A percentile compares a stretch with the other conserved stretches of the same genome.
These are phyloP conservation scores for Drosophila biarmipes DNA, from an alignment of 1,140 invertebrate genomes.

Conservation along the genomic window DNA sequence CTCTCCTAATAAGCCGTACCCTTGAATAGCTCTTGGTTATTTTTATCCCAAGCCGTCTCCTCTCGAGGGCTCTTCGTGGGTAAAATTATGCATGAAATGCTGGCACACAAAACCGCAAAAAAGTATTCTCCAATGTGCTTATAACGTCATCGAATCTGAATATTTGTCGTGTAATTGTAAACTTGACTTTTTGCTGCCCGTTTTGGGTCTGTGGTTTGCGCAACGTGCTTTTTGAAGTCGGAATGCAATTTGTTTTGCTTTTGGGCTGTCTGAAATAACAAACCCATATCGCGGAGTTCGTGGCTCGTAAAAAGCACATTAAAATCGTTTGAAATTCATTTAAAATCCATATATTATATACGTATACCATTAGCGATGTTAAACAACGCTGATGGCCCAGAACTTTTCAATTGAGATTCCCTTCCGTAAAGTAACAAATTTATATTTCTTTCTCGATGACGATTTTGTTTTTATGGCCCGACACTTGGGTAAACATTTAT, in stretches of 20 bases:
- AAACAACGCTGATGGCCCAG: constrained; percentile 34
- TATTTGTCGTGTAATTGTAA: constrained; percentile 69
- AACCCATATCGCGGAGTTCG: constrained; percentile 49
- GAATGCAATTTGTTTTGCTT: constrained; percentile 58
- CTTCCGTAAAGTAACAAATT: constrained; percentile 35
- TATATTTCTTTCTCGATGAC: constrained; percentile 40
- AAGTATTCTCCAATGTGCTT: constrained; percentile 15
- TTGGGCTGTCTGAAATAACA: constrained; percentile 56
- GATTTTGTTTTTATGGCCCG: constrained; percentile 40
- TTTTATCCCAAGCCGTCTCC: constrained; percentile 25
- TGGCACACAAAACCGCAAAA: constrained; percentile 40
- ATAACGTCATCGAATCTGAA: constrained; percentile 67
- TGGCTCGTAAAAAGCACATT: constrained; percentile 66
- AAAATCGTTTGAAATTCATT: constrained; percentile 74
- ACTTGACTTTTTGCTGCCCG: constrained; percentile 21
- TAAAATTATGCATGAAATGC: constrained; percentile 45
- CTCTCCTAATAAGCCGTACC: constrained; percentile 35
- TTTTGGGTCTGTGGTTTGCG: constrained; percentile 56
- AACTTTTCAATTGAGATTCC: constrained; percentile 15
- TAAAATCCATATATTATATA: constrained; percentile 64
- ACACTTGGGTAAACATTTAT: constrained; percentile 41
- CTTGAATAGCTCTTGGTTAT: constrained; percentile 18
- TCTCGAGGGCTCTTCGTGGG: constrained; percentile 16
- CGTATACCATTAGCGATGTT: constrained; percentile 48
- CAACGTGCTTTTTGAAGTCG: constrained; percentile 56